Conservation (phyloP, 2,888 invertebrate species). For the Aphodius sticticus region DNA sequence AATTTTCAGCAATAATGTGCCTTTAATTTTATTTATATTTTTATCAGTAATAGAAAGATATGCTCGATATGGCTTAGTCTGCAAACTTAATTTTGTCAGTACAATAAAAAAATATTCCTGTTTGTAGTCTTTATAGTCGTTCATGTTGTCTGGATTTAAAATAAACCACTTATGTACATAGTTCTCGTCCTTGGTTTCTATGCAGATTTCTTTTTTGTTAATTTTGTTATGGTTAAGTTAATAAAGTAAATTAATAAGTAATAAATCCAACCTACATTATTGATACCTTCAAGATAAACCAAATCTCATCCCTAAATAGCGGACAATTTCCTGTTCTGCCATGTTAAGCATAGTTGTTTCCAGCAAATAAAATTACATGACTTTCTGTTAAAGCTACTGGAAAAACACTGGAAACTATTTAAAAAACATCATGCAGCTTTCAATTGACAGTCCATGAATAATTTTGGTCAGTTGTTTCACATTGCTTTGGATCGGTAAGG, state of each 20-base stretch:
- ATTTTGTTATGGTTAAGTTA: constrained; percentile 46
- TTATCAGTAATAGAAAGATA: constrained; percentile 37
- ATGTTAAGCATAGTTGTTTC: too few species aligned
- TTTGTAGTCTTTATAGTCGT: constrained; percentile 27
- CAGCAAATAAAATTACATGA: too few species aligned
- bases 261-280: constrained; percentile 10
- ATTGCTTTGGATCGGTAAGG: too few species aligned
- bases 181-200: constrained; percentile 24
- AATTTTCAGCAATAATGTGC: constrained; percentile 46
- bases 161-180: constrained; percentile 25
- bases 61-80: constrained; percentile 43
- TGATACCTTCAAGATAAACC: too few species aligned
- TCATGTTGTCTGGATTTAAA: constrained; percentile 25
- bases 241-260: constrained; percentile 43
- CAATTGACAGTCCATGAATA: too few species aligned
- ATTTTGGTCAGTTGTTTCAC: too few species aligned
- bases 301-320: not conserved
- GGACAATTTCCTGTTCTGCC: too few species aligned
- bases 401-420: too few species aligned
- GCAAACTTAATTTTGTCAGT: constrained; percentile 29
- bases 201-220: constrained; percentile 43
- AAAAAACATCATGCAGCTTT: too few species aligned
- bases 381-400: too few species aligned
- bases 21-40: constrained; percentile 45
- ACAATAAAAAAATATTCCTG: constrained; percentile 14